These are phyloP conservation scores for Schizopygopsis malacanthus DNA, from an alignment of 2,797 vertebrate species.

Conservation along the genomic window DNA sequence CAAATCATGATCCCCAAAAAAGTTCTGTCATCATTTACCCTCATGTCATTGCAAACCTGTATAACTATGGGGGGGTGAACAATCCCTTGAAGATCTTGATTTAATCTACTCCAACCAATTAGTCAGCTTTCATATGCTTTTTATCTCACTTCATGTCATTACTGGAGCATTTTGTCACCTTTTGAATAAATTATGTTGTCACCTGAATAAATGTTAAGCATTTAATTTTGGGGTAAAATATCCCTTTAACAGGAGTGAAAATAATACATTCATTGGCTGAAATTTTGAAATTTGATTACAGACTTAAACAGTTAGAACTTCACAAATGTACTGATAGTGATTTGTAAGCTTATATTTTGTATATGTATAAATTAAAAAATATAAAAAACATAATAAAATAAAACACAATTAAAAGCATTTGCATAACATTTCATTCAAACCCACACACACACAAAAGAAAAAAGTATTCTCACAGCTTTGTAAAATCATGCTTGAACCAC, in stretches of 20 bases:
- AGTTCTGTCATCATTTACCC: background rate
- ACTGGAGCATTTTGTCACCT: background rate
- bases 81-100: background rate
- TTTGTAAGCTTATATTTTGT: background rate
- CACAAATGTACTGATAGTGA: background rate
- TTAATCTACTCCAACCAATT: background rate
- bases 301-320: background rate
- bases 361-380: background rate
- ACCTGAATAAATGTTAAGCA: background rate
- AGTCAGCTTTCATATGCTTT: background rate
- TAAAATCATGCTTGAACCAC: no score
- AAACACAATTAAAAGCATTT: no score
- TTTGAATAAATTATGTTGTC: background rate
- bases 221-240: background rate
- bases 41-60: background rate
- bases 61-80: background rate
- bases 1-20: background rate
- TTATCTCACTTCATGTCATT: background rate
- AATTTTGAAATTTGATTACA: background rate
- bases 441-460: no score
- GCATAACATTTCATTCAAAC: no score
- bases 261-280: background rate
- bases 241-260: background rate
- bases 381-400: no score
- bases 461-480: no score